Percentiles rank a stretch among this genome's conserved stretches.
phyloP scores from a whole-genome alignment of 2,797 vertebrate species.

The Mycteria americana region DNA sequence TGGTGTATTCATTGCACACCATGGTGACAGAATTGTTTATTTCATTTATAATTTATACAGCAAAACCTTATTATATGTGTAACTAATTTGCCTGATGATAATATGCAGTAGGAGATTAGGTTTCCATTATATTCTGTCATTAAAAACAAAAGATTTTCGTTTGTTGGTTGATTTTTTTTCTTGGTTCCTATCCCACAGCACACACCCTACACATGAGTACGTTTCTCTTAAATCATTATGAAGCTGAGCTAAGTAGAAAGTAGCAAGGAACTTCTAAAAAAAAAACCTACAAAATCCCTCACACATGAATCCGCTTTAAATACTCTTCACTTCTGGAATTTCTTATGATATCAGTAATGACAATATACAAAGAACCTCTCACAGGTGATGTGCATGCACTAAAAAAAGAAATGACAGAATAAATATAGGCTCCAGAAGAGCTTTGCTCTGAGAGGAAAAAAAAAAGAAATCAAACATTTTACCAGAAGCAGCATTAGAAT shows the following conservation, averaged over 20 bases:
- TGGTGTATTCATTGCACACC: slow-evolving; percentile 77
- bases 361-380: slow-evolving; percentile 4
- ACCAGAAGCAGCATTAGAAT: slow-evolving; percentile 39
- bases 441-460: background rate
- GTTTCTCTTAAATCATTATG: slow-evolving; percentile 26
- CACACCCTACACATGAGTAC: background rate
- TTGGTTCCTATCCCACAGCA: slow-evolving; percentile 6
- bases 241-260: slow-evolving; percentile 16
- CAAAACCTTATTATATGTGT: slow-evolving; percentile 82
- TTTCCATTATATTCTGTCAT: slow-evolving; percentile 75
- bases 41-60: slow-evolving; percentile 82
- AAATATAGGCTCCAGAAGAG: slow-evolving; percentile 44
- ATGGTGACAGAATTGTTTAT: slow-evolving; percentile 79
- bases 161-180: slow-evolving; percentile 52
- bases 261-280: slow-evolving; percentile 2
- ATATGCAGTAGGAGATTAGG: slow-evolving; percentile 72
- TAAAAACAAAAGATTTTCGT: slow-evolving; percentile 74
- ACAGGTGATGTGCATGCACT: background rate
- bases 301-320: background rate
- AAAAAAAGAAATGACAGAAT: slow-evolving; percentile 49
- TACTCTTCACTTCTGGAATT: slow-evolving; percentile 4
- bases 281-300: background rate
- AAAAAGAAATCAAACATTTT: slow-evolving; percentile 18
- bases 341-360: background rate
- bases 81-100: slow-evolving; percentile 81